Conservation (phyloP, 2,113 vertebrate genomes). For the Peromyscus polionotus region DNA sequence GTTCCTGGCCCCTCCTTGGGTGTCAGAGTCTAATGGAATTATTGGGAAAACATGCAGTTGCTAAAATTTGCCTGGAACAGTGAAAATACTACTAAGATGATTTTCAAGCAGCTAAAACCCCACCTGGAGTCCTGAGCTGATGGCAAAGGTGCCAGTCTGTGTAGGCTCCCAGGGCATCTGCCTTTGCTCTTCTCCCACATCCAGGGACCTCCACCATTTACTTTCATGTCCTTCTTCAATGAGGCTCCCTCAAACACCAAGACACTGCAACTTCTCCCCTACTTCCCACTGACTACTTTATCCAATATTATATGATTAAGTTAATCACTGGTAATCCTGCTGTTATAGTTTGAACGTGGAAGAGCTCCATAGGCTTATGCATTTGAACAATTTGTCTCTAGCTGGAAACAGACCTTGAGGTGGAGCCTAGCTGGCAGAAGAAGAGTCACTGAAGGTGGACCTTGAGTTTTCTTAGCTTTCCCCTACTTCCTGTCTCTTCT, state of each 20-base stretch:
- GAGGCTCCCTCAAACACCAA: not conserved
- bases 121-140: not conserved
- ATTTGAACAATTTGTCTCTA: not conserved
- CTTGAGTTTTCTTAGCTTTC: not conserved
- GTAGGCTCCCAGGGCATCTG: not conserved
- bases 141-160: accelerated
- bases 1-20: not conserved
- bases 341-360: not conserved
- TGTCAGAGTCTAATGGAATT: not conserved
- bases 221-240: not conserved
- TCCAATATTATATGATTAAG: not conserved
- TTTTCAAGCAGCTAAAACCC: not conserved
- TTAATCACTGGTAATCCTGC: not conserved
- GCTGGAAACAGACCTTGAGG: not conserved
- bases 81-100: not conserved
- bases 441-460: not conserved
- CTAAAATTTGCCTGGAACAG: not conserved
- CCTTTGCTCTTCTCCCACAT: not conserved
- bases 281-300: not conserved
- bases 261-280: not conserved
- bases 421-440: not conserved
- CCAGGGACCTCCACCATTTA: not conserved
- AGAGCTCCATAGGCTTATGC: not conserved
- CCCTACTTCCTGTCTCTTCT: not conserved
- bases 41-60: not conserved